A percentile compares a stretch with the other conserved stretches of the same genome.
These are phyloP conservation scores for Lophotis ruficrista DNA, from an alignment of 2,113 vertebrate species.

Conservation along the genomic window DNA sequence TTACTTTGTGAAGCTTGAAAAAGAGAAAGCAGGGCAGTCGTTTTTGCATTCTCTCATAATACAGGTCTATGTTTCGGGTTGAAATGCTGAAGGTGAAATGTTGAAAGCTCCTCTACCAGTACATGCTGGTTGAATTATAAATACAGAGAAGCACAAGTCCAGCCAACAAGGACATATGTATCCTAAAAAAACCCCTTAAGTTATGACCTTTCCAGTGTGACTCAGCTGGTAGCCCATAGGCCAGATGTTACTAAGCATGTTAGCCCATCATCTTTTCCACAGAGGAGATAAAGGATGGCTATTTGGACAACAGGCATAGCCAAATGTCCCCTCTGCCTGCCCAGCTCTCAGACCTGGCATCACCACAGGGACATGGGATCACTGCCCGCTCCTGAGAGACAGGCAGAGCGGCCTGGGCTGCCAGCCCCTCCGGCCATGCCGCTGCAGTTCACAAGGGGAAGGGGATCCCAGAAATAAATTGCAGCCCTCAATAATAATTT, in stretches of 20 bases:
- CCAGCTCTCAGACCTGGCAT: background rate
- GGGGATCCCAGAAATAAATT: background rate
- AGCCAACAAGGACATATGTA: background rate
- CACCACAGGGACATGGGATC: rapidly evolving
- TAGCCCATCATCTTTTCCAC: background rate
- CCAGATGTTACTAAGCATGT: background rate
- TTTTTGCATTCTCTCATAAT: background rate
- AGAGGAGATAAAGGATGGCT: background rate
- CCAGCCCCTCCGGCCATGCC: background rate
- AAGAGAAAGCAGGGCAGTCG: background rate
- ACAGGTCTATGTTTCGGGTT: background rate
- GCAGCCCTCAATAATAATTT: background rate
- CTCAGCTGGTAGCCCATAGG: background rate
- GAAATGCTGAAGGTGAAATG: background rate
- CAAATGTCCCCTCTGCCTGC: background rate
- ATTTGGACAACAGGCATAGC: background rate
- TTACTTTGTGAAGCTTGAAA: background rate
- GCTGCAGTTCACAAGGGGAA: background rate
- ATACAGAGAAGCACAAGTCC: background rate
- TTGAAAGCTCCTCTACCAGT: background rate
- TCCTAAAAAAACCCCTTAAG: background rate
- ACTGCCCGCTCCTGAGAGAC: background rate
- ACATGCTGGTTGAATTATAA: background rate
- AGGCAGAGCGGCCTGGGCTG: background rate
- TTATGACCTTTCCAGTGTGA: background rate